Evolutionary conservation across 2,888 invertebrate species (phyloP).

Genomic region (Patella depressa): DNA sequence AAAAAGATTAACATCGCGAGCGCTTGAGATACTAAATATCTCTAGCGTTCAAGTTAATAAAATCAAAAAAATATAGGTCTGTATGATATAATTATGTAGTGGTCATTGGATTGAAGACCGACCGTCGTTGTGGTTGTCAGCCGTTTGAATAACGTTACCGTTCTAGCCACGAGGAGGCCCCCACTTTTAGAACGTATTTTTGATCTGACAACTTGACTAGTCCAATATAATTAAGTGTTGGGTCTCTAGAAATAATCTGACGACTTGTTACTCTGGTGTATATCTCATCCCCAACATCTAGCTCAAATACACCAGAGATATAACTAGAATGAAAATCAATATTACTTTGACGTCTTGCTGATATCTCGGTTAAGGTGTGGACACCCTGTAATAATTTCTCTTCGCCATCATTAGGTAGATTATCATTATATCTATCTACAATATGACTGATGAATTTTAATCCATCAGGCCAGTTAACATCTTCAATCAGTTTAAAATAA

Average conservation of each 20-base stretch:
- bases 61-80: too few species aligned
- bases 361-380: background rate
- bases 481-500: background rate
- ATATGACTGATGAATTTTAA: background rate
- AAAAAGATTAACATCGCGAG: too few species aligned
- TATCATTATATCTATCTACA: background rate
- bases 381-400: background rate
- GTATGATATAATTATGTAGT: too few species aligned
- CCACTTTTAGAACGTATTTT: too few species aligned
- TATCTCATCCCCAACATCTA: background rate
- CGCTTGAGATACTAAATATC: too few species aligned
- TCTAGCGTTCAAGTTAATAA: too few species aligned
- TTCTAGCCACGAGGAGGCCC: too few species aligned
- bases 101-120: too few species aligned
- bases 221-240: background rate
- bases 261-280: background rate
- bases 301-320: slow-evolving; percentile 4
- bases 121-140: too few species aligned
- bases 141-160: too few species aligned
- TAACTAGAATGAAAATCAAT: background rate
- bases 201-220: background rate
- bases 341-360: background rate
- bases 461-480: background rate
- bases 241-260: background rate
- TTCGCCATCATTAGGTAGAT: background rate